Evolutionary conservation across 1,140 invertebrate species (phyloP).

Genomic region (Drosophila arawakana): DNA sequence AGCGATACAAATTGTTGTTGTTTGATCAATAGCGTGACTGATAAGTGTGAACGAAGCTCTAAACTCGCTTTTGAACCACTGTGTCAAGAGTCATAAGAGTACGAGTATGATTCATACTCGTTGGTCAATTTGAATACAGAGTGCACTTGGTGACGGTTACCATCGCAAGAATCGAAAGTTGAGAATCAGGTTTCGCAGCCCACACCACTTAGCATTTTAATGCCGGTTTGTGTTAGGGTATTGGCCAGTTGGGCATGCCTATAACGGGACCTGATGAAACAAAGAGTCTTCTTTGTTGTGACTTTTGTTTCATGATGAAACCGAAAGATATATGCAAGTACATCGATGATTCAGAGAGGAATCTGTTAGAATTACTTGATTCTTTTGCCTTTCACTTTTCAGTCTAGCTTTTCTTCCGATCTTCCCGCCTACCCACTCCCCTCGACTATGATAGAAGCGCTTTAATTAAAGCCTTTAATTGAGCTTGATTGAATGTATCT

Average conservation of each 20-base stretch:
- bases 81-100: neutral
- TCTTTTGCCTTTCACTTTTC: conserved; percentile 67
- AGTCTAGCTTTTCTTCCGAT: conserved; percentile 46
- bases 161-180: conserved; percentile 57
- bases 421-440: conserved; percentile 19
- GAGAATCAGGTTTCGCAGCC: conserved; percentile 69
- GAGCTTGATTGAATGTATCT: conserved; percentile 66
- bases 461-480: conserved; percentile 62
- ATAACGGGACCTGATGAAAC: conserved; percentile 2
- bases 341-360: conserved; percentile 36
- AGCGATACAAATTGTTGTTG: conserved; percentile 5
- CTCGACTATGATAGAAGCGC: neutral
- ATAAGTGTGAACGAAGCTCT: neutral
- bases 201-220: conserved; percentile 24
- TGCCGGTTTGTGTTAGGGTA: neutral
- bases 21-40: conserved; percentile 1
- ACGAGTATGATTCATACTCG: conserved; percentile 22
- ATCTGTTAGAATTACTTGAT: conserved; percentile 21
- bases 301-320: neutral
- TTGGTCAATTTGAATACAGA: conserved; percentile 13
- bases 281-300: conserved; percentile 28
- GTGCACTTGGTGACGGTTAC: conserved; percentile 51
- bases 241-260: conserved; percentile 10
- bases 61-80: neutral
- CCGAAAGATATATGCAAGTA: conserved; percentile 4